Base-by-base conservation (phyloP, 2,888 invertebrate genomes). In the Lasioglossum oenotherae region DNA sequence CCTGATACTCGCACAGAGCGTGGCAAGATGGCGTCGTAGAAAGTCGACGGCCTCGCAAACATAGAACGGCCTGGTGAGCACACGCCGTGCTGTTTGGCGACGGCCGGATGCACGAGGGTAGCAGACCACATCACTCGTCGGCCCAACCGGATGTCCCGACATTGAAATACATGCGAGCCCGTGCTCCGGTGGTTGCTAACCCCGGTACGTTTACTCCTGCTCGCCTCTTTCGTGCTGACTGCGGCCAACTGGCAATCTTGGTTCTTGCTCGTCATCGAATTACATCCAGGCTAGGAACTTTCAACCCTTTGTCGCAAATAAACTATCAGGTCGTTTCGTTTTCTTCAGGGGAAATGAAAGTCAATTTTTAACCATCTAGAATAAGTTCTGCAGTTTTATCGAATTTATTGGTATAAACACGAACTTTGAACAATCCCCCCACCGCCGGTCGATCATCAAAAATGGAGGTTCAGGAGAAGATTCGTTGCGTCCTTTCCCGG, bases 81-180 rank as follows among this genome's bases (percentile, higher is more conserved):
- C 90, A 89, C 87, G 88, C 88, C 86, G 81, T 77, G 78, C 67
- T 92, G 92, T 92, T 91, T 93, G 93, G 91, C 87, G 90, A 92
- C 90, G 89, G 86, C 92, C 91, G 92, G 91, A 92, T 92, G 90
- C 89, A 91, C 91, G 91, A 92, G 92, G 93, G 92, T 91, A 91
- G 92, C 90, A 88, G 90, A 94, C 94, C 93, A 93, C 93, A 94
- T 94, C 94, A 93, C 93, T 94, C 93, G 94, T 92, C 92, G 91
- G 87, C 82, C 85, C 87, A 76, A 86, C 92, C 90, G 92, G 91
- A 92, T 89, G 89, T 86, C 80, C 89, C 90, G 90, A 91, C 91
- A 89, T 92, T 92, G 92, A 93, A 93, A 93, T 93, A 93, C 92
- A 92, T 85, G 91, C 90, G 87, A 89, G 80, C 82, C 79, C 69